These are phyloP conservation scores for Tokudaia tokunoshimensis DNA, from an alignment of 2,797 vertebrate genomes.

Conservation along the genomic window DNA sequence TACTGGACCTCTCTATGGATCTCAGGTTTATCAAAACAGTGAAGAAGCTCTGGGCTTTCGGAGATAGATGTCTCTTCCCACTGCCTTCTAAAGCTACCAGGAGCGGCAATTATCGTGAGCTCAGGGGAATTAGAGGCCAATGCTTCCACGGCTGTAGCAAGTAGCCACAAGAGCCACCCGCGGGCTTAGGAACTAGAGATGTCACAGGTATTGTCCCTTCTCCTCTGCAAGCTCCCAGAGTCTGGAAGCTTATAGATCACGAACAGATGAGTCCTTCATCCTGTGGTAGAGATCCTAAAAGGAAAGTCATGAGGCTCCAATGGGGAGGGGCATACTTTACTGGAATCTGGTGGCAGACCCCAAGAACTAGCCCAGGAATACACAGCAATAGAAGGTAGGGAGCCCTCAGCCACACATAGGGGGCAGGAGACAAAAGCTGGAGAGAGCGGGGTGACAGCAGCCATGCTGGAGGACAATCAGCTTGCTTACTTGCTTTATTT, in stretches of 20 bases:
- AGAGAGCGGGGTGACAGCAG: not conserved
- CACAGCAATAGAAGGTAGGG: accelerated
- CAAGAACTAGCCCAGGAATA: not conserved
- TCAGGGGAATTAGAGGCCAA: not conserved
- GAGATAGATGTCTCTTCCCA: not conserved
- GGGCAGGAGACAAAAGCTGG: too few species aligned
- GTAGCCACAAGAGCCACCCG: not conserved
- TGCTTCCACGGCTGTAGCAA: not conserved
- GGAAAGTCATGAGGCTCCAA: not conserved
- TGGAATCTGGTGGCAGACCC: not conserved
- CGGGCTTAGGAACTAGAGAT: not conserved
- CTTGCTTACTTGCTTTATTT: too few species aligned
- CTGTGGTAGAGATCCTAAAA: not conserved
- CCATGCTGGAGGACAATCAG: not conserved
- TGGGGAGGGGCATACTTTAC: too few species aligned
- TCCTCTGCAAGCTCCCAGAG: not conserved
- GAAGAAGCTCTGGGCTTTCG: not conserved
- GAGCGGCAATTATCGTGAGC: not conserved
- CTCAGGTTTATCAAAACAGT: not conserved
- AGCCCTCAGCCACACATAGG: too few species aligned
- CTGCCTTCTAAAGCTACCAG: not conserved
- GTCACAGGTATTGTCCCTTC: not conserved
- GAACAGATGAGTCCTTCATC: not conserved
- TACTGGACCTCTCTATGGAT: not conserved
- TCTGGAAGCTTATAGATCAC: not conserved